phyloP scores from a whole-genome alignment of 2,113 vertebrate species.

The Pachycephala philippinensis region DNA sequence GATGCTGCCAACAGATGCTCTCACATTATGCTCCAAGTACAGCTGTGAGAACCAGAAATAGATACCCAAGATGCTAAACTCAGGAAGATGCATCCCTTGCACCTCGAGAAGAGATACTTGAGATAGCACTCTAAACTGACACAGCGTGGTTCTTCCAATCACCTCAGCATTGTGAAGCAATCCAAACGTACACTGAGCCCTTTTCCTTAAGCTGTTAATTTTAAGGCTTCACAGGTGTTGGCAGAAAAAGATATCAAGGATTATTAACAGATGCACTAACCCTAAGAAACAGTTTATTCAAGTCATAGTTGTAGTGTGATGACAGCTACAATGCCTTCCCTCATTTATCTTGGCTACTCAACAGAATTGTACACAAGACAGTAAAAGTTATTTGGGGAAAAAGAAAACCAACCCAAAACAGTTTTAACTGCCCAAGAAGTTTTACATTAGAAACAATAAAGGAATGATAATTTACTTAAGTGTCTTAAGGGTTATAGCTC shows the following conservation, averaged over 20 bases:
- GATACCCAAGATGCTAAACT: background rate
- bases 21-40: conserved; percentile 8
- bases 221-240: background rate
- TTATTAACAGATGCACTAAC: background rate
- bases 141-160: background rate
- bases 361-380: background rate
- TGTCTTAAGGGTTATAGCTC: background rate
- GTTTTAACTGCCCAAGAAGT: background rate
- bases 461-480: background rate
- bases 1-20: conserved; percentile 50
- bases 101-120: background rate
- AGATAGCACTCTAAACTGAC: background rate
- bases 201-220: background rate
- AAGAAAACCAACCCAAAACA: background rate
- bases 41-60: conserved; percentile 12
- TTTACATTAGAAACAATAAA: background rate
- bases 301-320: background rate
- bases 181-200: background rate
- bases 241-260: background rate
- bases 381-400: background rate
- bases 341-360: background rate
- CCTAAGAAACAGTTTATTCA: background rate
- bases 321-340: background rate
- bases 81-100: background rate
- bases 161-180: background rate